A percentile compares a stretch with the other conserved stretches of the same genome.
Evolutionary conservation across 2,888 invertebrate genomes (phyloP).

Genomic region (Drosophila tanythrix): DNA sequence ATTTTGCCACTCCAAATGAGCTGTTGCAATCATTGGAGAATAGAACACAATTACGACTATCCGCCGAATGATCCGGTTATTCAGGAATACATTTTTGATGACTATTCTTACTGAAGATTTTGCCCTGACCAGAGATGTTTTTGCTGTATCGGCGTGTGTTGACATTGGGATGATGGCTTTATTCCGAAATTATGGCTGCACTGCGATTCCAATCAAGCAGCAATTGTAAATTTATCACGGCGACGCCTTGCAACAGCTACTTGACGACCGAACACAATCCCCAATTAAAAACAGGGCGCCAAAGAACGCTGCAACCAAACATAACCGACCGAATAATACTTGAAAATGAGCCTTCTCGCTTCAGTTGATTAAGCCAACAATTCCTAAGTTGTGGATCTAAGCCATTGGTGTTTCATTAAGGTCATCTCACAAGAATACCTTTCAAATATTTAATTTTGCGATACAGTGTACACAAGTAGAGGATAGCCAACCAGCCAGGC

Average conservation of each 20-base stretch:
- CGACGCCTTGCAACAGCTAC: constrained; percentile 28
- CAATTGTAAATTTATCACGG: constrained; percentile 46
- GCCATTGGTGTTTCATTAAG: background rate
- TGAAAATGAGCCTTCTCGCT: background rate
- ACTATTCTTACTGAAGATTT: background rate
- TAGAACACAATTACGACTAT: background rate
- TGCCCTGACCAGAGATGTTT: background rate
- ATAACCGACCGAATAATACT: background rate
- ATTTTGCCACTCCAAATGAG: background rate
- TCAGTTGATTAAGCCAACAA: background rate
- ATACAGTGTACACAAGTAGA: background rate
- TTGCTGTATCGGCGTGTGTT: background rate
- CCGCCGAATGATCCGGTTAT: background rate
- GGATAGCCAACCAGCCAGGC: constrained; percentile 1
- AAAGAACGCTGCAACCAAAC: background rate
- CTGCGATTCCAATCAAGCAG: constrained; percentile 52
- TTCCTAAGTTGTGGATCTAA: background rate
- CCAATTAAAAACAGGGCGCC: background rate
- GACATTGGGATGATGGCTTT: background rate
- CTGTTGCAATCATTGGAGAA: background rate
- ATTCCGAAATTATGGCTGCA: background rate
- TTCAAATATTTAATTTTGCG: background rate
- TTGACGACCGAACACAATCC: constrained; percentile 20
- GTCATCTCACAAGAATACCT: background rate
- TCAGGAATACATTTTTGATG: background rate